phyloP scores from a whole-genome alignment of 2,113 vertebrate genomes.

The Paedocypris sp. region DNA sequence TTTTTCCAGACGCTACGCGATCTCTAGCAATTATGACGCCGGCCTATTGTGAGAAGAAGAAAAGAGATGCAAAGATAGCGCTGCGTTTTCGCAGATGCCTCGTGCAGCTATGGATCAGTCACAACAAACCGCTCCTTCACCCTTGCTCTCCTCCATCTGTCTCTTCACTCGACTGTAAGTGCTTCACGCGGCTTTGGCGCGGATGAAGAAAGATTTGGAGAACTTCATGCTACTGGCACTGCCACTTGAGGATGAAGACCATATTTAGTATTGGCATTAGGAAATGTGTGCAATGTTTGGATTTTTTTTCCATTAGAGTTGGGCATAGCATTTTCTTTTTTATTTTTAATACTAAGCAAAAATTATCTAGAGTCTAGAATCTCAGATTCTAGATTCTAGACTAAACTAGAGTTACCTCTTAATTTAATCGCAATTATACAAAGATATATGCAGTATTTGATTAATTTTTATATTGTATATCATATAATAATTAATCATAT shows the following conservation, averaged over 20 bases:
- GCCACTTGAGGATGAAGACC: background rate
- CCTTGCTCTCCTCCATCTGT: background rate
- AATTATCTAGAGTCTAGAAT: too few relatives aligned
- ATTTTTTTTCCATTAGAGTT: too few relatives aligned
- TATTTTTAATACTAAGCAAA: too few relatives aligned
- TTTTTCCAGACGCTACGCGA: background rate
- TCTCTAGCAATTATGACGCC: constrained; percentile 17
- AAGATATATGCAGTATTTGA: too few relatives aligned
- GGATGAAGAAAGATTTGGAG: background rate
- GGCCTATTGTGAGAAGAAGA: constrained; percentile 11
- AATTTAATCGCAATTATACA: too few relatives aligned
- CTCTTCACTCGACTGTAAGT: background rate
- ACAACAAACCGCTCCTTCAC: constrained; percentile 8
- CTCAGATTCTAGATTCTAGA: too few relatives aligned
- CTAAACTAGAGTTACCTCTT: too few relatives aligned
- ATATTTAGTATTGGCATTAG: constrained; percentile 25
- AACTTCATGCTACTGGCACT: background rate
- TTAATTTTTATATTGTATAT: too few relatives aligned
- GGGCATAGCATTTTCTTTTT: too few relatives aligned
- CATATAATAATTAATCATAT: too few relatives aligned
- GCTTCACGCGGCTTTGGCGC: background rate
- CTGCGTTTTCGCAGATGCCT: background rate
- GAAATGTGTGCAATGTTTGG: too few relatives aligned
- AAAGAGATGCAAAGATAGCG: constrained; percentile 17
- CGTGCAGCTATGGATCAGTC: background rate